phyloP scores from a whole-genome alignment of 1,140 invertebrate genomes.

The Dinoponera quadriceps region DNA sequence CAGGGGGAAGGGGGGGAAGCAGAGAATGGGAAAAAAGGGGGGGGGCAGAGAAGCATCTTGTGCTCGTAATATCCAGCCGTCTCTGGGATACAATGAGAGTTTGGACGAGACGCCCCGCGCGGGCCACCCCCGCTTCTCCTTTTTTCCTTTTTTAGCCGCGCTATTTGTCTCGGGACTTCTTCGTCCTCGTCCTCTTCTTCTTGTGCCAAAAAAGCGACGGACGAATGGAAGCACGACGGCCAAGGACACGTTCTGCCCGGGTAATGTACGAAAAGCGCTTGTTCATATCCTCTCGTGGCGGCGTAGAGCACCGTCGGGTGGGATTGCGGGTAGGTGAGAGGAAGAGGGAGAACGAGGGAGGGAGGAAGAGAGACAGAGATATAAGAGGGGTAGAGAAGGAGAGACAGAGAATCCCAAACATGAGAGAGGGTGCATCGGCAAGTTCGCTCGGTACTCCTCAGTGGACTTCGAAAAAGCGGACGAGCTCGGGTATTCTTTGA shows the following conservation, averaged over 20 bases:
- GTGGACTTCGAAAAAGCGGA: neutral
- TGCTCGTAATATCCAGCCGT: conserved; percentile 72
- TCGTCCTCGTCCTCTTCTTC: conserved; percentile 24
- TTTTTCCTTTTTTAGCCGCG: conserved; percentile 41
- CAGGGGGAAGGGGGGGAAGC: neutral
- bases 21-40: conserved; percentile 20
- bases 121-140: neutral
- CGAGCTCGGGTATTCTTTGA: neutral
- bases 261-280: conserved; percentile 63
- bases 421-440: conserved; percentile 4
- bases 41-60: conserved; percentile 63
- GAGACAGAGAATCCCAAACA: conserved; percentile 40
- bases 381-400: neutral
- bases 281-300: conserved; percentile 60
- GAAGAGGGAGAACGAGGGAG: neutral
- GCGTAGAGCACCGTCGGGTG: conserved; percentile 13
- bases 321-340: conserved; percentile 4
- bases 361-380: neutral
- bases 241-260: conserved; percentile 52
- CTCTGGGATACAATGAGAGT: conserved; percentile 69
- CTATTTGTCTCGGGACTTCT: conserved; percentile 69
- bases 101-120: conserved; percentile 49
- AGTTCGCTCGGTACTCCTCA: conserved; percentile 15
- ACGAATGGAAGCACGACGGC: conserved; percentile 48
- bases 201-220: conserved; percentile 17